phyloP scores from a whole-genome alignment of 1,140 invertebrate species.

The Cyclina sinensis region DNA sequence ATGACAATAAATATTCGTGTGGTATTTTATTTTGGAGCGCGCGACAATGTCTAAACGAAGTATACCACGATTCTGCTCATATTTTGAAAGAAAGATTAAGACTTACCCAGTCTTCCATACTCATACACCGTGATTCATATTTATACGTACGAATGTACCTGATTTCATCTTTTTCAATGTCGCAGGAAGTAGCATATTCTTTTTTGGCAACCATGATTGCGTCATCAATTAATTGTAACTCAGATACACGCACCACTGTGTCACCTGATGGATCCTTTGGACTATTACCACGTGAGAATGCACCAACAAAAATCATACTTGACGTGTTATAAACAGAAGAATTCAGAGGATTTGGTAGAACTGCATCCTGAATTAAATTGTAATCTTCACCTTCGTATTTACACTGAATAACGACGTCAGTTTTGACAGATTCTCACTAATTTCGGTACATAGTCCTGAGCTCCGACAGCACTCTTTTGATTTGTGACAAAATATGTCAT shows the following conservation, averaged over 20 bases:
- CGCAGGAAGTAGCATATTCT: not conserved
- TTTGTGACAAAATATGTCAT: slow-evolving; percentile 42
- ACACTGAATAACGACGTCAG: slow-evolving; percentile 9
- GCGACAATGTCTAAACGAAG: too few relatives aligned
- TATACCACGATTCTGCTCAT: too few relatives aligned
- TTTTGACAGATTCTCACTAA: slow-evolving; percentile 32
- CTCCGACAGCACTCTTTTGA: slow-evolving; percentile 24
- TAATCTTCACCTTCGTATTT: not conserved
- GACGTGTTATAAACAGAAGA: not conserved
- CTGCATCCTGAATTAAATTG: slow-evolving; percentile 40
- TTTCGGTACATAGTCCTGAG: not conserved
- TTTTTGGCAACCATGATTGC: not conserved
- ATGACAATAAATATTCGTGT: too few relatives aligned
- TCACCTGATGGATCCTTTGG: slow-evolving; percentile 1
- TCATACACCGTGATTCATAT: too few relatives aligned
- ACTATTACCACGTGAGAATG: slow-evolving; percentile 16
- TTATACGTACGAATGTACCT: not conserved
- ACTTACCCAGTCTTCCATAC: too few relatives aligned
- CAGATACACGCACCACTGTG: not conserved
- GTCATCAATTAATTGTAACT: not conserved
- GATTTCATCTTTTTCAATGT: not conserved
- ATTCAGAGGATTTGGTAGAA: not conserved
- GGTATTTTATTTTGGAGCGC: too few relatives aligned
- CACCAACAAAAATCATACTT: not conserved
- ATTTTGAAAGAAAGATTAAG: too few relatives aligned